Evolutionary conservation across 2,888 invertebrate genomes (phyloP).

Genomic region (Eledone cirrhosa): DNA sequence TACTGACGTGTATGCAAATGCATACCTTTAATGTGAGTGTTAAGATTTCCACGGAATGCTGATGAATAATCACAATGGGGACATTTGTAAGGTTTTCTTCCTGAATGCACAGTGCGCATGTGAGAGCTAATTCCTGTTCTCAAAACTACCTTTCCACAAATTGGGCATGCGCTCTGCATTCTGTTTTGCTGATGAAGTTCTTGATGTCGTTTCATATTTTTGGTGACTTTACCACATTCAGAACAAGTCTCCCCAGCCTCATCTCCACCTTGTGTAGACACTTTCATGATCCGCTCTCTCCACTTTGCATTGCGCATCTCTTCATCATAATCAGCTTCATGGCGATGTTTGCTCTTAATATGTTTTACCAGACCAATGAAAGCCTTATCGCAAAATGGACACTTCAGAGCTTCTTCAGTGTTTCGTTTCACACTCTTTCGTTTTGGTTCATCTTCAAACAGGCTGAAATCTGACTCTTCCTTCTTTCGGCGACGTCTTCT

Average conservation of each 20-base stretch:
- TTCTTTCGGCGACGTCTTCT: slow-evolving; percentile 45
- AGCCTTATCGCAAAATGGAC: slow-evolving; percentile 62
- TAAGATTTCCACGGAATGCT: slow-evolving; percentile 61
- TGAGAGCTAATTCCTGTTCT: slow-evolving; percentile 63
- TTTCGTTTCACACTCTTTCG: slow-evolving; percentile 56
- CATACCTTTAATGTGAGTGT: slow-evolving; percentile 63
- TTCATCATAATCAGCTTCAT: slow-evolving; percentile 60
- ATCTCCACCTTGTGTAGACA: slow-evolving; percentile 55
- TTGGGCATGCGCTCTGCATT: slow-evolving; percentile 62
- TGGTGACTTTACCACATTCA: slow-evolving; percentile 61
- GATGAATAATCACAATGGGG: slow-evolving; percentile 63
- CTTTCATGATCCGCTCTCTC: slow-evolving; percentile 62
- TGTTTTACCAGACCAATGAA: slow-evolving; percentile 61
- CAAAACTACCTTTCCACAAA: slow-evolving; percentile 60
- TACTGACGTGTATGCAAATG: slow-evolving; percentile 61
- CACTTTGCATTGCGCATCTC: slow-evolving; percentile 62
- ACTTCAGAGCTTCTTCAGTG: slow-evolving; percentile 61
- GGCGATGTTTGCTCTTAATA: slow-evolving; percentile 60
- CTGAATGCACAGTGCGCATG: slow-evolving; percentile 62
- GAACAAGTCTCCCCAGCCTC: slow-evolving; percentile 57
- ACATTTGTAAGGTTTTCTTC: slow-evolving; percentile 61
- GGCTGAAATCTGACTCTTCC: slow-evolving; percentile 46
- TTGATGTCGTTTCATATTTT: slow-evolving; percentile 61
- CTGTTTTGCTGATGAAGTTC: slow-evolving; percentile 61
- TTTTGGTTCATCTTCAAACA: slow-evolving; percentile 59